Evolutionary conservation across 2,888 invertebrate genomes (phyloP), one percentile per base, ranked within the genome.

Genomic region (Drosophila leonis): DNA sequence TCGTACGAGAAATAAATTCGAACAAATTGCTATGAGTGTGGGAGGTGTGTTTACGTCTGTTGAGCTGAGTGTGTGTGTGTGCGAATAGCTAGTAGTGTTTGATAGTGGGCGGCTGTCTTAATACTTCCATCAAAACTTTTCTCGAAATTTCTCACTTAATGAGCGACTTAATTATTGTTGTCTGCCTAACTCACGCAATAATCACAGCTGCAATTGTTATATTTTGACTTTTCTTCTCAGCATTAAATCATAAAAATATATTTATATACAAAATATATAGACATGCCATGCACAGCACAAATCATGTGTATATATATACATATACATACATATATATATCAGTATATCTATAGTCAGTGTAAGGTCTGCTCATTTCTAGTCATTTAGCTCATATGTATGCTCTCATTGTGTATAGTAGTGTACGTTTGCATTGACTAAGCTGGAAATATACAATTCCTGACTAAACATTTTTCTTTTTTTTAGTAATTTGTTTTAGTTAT

Each of bases 171-270:
- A 72, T 75, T 71, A 68, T 72, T 74, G 65, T 67, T 75, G 63
- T 64, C 56, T 46, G 69, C 65, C 63, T 42, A 71, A 74, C 72
- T 80, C 78, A 75, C 65, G 68, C 78, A 72, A 72, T 69, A 86
- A 83, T 83, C 83, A 83, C 83, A 83, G 83, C 83, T 75, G 67
- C 68, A 75, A 73, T 81, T 75, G 61, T 72, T 76, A 69, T 1
- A 68, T 20, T 71, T 66, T 80, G 75, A 80, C 77, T 80, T 75
- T 72, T 73, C 63, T 62, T 80, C 70, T 79, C 75, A 72, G 72
- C 72, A 61, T 59, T 69, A 65, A 60, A 70, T 74, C 41, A 63
- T 69, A 67, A 54, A 59, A 31, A 64, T 56, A 54, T 57, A 54
- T 46, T 31, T 20, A 49, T 49, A 49, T 49, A 51, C 20, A 41